Evolutionary conservation across 23 tunicate genomes (phyloP), one percentile per base, ranked within the genome.

Genomic region (Halocynthia roretzi): DNA sequence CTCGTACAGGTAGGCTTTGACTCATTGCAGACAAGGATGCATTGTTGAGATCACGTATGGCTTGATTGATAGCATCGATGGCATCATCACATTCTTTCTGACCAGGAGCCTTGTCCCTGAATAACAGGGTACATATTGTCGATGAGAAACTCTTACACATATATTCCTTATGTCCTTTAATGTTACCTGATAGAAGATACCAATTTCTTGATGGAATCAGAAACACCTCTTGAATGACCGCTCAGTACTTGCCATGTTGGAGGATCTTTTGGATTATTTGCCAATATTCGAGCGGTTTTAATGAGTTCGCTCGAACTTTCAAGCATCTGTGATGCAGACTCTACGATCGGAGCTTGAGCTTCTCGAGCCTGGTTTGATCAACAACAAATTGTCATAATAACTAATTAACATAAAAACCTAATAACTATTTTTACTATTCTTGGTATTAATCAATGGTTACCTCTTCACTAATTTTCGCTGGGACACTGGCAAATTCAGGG

Each of bases 31-130:
- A 91, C 51, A 96, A 61, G 6, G 96, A 85, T 1, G 96, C 96
- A 56, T 90, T 74, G 86, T 96, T 96, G 58, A 96, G 78, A 50
- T 90, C 76, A 68, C 95, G 76, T 70, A 96, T 85, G 50, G 96
- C 96, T 51, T 96, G 81, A 68, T 96, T 86, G 74, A 96, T 87
- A 12, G 81, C 10, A 17, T 82, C 85, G 72, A 96, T 96, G 6
- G 99, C 96, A 9, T 90, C 88, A 61, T 96, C 99, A 61, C 99
- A 96, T 72, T 96, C 99, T 70, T 85, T 90, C 71, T 96, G 99
- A 31, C 99, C 99, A 6, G 99, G 99, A 6, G 99, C 99, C 31
- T 92, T 92, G 87, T 92, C 98, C 67, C 98, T 84, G 48, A 7
- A 17, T 0, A 52, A 65, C 21, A n/a, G 1, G 5, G 2, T 20